Conservation (phyloP, 2,113 vertebrate species). For the Prunella himalayana region DNA sequence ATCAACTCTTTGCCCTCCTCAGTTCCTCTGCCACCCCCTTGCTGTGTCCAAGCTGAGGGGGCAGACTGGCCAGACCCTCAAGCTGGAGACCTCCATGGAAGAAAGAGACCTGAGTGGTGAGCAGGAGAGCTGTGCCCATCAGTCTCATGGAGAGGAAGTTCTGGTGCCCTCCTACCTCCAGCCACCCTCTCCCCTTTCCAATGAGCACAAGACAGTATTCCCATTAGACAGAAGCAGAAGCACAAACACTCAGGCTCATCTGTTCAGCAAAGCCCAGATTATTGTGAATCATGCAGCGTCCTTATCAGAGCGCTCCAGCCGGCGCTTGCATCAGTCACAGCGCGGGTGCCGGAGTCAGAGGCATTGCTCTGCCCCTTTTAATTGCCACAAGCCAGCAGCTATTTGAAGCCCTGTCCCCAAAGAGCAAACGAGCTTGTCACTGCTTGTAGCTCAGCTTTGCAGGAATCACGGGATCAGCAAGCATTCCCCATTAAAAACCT, state of each 20-base stretch:
- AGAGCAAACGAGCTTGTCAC: conserved; percentile 10
- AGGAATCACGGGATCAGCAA: not conserved
- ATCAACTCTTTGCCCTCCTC: not conserved
- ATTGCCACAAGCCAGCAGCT: conserved; percentile 42
- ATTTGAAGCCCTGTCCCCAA: conserved; percentile 12
- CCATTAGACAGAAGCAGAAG: not conserved
- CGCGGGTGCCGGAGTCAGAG: not conserved
- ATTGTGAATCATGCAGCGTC: conserved; percentile 38
- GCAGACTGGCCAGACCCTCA: not conserved
- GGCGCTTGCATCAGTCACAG: not conserved
- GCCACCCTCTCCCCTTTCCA: not conserved
- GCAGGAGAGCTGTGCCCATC: not conserved
- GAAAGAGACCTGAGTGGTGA: not conserved
- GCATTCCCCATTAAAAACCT: not conserved
- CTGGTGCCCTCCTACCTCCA: not conserved
- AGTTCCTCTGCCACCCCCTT: not conserved
- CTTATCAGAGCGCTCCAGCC: conserved; percentile 52
- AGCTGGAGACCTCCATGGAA: not conserved
- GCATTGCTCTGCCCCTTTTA: not conserved
- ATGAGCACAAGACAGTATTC: not conserved
- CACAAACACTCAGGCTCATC: not conserved
- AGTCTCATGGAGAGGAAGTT: not conserved
- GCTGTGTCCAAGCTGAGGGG: too few relatives aligned
- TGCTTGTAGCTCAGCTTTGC: not conserved
- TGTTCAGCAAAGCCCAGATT: conserved; percentile 17